phyloP scores from a whole-genome alignment of 2,113 vertebrate genomes.

The Pedionomus torquatus region DNA sequence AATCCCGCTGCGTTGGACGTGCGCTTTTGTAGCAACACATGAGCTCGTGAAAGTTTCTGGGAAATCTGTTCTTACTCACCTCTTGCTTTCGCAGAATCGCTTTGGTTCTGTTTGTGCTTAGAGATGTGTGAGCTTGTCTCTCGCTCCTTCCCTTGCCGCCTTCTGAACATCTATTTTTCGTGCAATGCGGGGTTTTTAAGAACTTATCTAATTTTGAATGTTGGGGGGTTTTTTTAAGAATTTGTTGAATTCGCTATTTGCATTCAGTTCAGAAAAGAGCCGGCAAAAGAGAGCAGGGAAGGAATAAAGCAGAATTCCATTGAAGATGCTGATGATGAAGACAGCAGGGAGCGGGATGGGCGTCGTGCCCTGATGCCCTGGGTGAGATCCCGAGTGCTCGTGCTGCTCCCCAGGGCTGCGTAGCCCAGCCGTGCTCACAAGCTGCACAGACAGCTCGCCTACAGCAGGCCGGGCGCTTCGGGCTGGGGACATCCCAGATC shows the following conservation, averaged over 20 bases:
- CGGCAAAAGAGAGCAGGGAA: background rate
- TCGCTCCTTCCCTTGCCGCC: background rate
- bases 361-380: background rate
- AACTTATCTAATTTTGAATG: background rate
- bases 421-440: background rate
- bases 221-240: background rate
- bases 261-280: background rate
- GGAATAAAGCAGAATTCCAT: background rate
- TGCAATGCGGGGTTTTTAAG: background rate
- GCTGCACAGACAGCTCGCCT: background rate
- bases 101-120: slow-evolving; percentile 29
- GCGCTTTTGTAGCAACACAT: slow-evolving; percentile 55
- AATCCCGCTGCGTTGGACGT: slow-evolving; percentile 16
- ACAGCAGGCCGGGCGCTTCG: background rate
- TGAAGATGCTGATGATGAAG: background rate
- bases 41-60: slow-evolving; percentile 24
- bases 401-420: background rate
- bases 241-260: background rate
- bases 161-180: background rate
- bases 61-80: slow-evolving; percentile 37
- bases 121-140: background rate
- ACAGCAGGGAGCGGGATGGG: background rate
- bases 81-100: slow-evolving; percentile 26
- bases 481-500: background rate
- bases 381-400: background rate